Percentiles rank a stretch among this genome's conserved stretches.
These are phyloP conservation scores for Druceiella hillmani DNA, from an alignment of 2,888 invertebrate genomes.

Conservation along the genomic window DNA sequence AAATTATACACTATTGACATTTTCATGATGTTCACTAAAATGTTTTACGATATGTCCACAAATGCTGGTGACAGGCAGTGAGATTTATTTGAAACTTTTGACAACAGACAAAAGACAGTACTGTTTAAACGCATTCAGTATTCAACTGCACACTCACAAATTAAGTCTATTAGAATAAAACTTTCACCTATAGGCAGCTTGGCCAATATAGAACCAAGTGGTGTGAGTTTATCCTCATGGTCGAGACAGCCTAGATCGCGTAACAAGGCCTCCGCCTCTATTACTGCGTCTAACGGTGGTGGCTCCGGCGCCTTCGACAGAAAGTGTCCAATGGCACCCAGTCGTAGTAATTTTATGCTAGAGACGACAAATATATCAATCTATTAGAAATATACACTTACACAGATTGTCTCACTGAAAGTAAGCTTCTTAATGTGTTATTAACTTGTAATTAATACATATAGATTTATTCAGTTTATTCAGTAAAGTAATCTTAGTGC, in stretches of 20 bases:
- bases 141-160: too few relatives aligned
- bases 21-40: too few relatives aligned
- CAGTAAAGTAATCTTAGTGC: too few relatives aligned
- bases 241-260: slow-evolving; percentile 91
- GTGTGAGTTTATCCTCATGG: slow-evolving; percentile 79
- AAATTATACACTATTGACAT: too few relatives aligned
- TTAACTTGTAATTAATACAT: not conserved
- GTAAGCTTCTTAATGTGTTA: not conserved
- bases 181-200: slow-evolving; percentile 77
- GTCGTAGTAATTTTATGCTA: slow-evolving; percentile 65
- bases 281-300: slow-evolving; percentile 95
- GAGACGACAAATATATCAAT: slow-evolving; percentile 5
- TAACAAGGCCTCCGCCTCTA: slow-evolving; percentile 86
- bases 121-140: too few relatives aligned
- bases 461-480: not conserved
- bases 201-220: slow-evolving; percentile 89
- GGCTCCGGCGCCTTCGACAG: slow-evolving; percentile 94
- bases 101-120: too few relatives aligned
- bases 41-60: too few relatives aligned
- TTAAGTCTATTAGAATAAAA: too few relatives aligned
- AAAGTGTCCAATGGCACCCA: slow-evolving; percentile 92
- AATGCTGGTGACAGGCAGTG: too few relatives aligned
- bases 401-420: too few relatives aligned
- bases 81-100: too few relatives aligned
- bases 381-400: too few relatives aligned